Conservation (phyloP, 2,888 invertebrate genomes). For the Cantharis rufa region DNA sequence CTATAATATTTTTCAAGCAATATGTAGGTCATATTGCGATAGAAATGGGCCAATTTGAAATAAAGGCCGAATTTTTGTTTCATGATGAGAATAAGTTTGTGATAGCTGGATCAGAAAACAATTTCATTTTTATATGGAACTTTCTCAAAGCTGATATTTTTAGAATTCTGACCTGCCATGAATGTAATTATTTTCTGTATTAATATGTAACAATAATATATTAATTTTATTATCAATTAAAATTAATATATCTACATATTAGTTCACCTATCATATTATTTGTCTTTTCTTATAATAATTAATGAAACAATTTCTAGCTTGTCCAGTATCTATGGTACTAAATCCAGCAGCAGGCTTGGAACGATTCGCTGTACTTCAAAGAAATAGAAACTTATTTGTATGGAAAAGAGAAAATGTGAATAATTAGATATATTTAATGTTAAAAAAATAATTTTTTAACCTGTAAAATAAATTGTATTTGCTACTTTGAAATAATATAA, state of each 20-base stretch:
- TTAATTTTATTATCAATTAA: too few relatives aligned
- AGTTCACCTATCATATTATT: too few relatives aligned
- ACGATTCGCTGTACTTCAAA: neutral
- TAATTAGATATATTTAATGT: neutral
- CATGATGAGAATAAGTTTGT: neutral
- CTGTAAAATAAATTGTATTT: neutral
- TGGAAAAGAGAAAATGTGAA: neutral
- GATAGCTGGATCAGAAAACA: neutral
- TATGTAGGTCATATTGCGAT: neutral
- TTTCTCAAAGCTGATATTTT: neutral
- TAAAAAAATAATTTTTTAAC: neutral
- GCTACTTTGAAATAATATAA: neutral
- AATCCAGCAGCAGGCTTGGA: neutral
- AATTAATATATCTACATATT: too few relatives aligned
- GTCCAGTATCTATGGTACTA: neutral
- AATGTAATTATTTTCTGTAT: neutral
- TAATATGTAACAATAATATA: too few relatives aligned
- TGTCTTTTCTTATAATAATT: too few relatives aligned
- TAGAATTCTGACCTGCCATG: neutral
- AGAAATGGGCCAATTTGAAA: neutral
- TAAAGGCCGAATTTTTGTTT: neutral
- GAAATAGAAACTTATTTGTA: neutral
- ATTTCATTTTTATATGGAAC: neutral
- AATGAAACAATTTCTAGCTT: neutral
- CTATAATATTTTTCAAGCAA: neutral